A percentile compares a stretch with the other conserved stretches of the same genome.
These are phyloP conservation scores for Agapornis roseicollis DNA, from an alignment of 2,113 vertebrate species.

Conservation along the genomic window DNA sequence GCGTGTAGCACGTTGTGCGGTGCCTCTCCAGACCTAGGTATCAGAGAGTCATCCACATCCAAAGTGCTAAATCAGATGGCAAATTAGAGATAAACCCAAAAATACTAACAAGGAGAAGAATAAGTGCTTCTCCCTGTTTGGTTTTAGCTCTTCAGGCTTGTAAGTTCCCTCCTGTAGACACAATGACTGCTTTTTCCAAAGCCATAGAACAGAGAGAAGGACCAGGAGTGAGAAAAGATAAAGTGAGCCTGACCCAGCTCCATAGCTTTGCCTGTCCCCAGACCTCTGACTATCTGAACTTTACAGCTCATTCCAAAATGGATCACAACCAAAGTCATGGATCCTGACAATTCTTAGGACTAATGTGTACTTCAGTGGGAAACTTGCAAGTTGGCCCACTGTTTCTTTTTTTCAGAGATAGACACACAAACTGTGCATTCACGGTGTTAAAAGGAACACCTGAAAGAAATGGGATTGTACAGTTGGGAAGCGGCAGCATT, in stretches of 20 bases:
- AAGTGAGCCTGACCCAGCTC: background rate
- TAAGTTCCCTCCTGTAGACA: background rate
- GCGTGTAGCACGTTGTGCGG: background rate
- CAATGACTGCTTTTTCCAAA: background rate
- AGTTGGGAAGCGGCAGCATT: background rate
- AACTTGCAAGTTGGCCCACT: background rate
- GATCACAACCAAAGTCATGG: background rate
- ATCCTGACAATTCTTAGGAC: background rate
- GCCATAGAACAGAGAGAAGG: background rate
- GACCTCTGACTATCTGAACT: background rate
- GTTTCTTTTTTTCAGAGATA: background rate
- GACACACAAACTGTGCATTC: background rate
- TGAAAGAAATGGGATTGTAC: background rate
- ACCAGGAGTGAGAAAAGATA: background rate
- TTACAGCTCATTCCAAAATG: background rate
- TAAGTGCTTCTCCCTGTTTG: background rate
- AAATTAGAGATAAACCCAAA: background rate
- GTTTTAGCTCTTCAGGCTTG: background rate
- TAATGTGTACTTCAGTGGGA: background rate
- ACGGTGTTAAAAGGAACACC: background rate
- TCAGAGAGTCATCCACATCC: rapidly evolving
- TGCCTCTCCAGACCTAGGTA: background rate
- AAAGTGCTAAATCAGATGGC: background rate
- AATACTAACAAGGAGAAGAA: background rate
- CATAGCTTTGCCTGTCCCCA: background rate